These are phyloP conservation scores for Stichodactyla mertensii DNA, from an alignment of 64 coral and sea anemone species.

Conservation along the genomic window DNA sequence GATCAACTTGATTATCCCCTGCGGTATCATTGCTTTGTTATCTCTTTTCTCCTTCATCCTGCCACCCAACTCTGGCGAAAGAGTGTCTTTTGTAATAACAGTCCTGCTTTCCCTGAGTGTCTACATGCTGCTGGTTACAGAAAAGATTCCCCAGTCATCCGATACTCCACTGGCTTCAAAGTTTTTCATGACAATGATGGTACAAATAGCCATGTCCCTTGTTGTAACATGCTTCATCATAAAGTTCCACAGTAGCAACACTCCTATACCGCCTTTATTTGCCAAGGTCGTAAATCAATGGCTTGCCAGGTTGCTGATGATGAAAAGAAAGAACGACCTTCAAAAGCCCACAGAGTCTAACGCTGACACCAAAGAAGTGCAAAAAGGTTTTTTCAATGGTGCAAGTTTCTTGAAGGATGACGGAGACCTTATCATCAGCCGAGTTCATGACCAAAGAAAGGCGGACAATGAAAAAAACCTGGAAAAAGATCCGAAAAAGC, in stretches of 20 bases:
- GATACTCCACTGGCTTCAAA: slow-evolving; percentile 50
- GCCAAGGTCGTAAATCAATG: slow-evolving; percentile 29
- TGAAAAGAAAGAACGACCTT: not conserved
- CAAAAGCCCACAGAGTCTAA: not conserved
- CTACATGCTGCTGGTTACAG: slow-evolving; percentile 54
- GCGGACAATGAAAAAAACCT: not conserved
- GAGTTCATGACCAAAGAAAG: not conserved
- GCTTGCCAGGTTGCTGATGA: slow-evolving; percentile 31
- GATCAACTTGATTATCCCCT: slow-evolving; percentile 35
- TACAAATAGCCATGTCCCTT: slow-evolving; percentile 49
- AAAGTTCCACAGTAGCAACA: slow-evolving; percentile 17
- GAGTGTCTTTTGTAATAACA: slow-evolving; percentile 50
- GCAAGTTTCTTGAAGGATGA: not conserved
- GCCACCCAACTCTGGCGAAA: slow-evolving; percentile 54
- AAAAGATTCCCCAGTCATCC: slow-evolving; percentile 50
- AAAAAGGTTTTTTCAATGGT: not conserved
- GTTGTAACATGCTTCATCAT: slow-evolving; percentile 43
- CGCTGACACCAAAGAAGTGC: not conserved
- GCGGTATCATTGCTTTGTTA: slow-evolving; percentile 34
- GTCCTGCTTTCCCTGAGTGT: slow-evolving; percentile 37
- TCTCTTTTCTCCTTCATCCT: slow-evolving; percentile 44
- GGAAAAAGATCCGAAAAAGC: not conserved
- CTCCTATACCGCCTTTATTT: slow-evolving; percentile 9
- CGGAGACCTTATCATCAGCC: not conserved
- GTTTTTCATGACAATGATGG: slow-evolving; percentile 52